These are phyloP conservation scores for Plagodis dolabraria DNA, from an alignment of 2,888 invertebrate genomes.

Conservation along the genomic window DNA sequence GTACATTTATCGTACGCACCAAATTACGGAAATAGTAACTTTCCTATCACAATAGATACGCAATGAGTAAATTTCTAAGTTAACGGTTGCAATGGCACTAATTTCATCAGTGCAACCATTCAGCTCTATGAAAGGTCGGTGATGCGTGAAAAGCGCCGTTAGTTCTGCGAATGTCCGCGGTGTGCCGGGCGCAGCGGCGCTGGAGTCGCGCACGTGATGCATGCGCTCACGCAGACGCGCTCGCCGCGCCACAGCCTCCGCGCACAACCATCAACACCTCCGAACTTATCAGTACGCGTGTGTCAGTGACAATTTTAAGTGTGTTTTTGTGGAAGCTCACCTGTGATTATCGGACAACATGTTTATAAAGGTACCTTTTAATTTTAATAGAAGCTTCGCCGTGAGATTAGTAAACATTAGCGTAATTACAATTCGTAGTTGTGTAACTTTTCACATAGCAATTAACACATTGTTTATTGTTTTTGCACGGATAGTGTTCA, in stretches of 20 bases:
- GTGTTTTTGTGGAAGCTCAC: conserved; percentile 38
- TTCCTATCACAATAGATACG: conserved; percentile 33
- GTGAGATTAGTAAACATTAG: conserved; percentile 54
- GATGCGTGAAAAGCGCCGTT: conserved; percentile 71
- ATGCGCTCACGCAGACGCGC: conserved; percentile 77
- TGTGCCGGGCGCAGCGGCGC: conserved; percentile 66
- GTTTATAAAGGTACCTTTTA: conserved; percentile 61
- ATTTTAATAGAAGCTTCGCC: conserved; percentile 49
- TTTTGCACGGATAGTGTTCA: conserved; percentile 37
- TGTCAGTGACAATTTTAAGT: conserved; percentile 56
- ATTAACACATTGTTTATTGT: conserved; percentile 44
- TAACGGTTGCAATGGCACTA: conserved; percentile 38
- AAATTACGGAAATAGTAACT: conserved; percentile 35
- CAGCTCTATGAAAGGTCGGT: conserved; percentile 51
- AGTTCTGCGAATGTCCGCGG: conserved; percentile 62
- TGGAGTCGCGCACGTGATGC: conserved; percentile 74
- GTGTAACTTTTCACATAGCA: conserved; percentile 50
- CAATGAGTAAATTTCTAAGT: conserved; percentile 35
- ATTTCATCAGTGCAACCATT: conserved; percentile 50
- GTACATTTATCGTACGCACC: conserved; percentile 2
- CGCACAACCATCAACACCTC: conserved; percentile 60
- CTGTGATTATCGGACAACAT: conserved; percentile 48
- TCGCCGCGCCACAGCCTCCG: conserved; percentile 79
- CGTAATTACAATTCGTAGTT: conserved; percentile 47
- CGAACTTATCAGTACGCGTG: conserved; percentile 67